Conservation (phyloP, 2,797 vertebrate species). For the Girardinus metallicus region DNA sequence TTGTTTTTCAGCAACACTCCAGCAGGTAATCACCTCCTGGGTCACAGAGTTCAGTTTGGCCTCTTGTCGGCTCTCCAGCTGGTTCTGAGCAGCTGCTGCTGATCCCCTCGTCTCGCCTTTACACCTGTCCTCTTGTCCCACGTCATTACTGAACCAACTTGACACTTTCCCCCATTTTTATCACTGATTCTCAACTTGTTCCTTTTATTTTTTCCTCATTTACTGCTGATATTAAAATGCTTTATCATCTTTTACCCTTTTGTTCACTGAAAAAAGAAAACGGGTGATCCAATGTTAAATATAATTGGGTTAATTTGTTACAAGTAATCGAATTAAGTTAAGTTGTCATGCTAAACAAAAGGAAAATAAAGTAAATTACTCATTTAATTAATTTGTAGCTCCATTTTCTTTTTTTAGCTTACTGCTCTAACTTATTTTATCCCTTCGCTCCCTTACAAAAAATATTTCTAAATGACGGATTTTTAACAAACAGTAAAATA, state of each 20-base stretch:
- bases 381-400: too few relatives aligned
- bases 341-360: too few relatives aligned
- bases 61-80: constrained; percentile 48
- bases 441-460: too few relatives aligned
- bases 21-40: constrained; percentile 24
- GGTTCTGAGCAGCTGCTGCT: constrained; percentile 29
- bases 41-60: constrained; percentile 29
- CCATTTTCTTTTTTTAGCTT: too few relatives aligned
- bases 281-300: not conserved
- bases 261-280: not conserved
- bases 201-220: not conserved
- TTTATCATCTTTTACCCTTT: not conserved
- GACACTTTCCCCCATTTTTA: not conserved
- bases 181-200: not conserved
- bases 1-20: constrained; percentile 30
- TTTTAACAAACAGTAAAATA: too few relatives aligned
- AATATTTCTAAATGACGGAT: too few relatives aligned
- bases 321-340: too few relatives aligned
- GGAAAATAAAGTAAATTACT: too few relatives aligned
- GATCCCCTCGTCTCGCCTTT: constrained; percentile 19
- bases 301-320: too few relatives aligned
- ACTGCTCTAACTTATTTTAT: too few relatives aligned
- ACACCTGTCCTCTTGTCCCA: not conserved
- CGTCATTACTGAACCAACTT: not conserved
- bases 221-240: not conserved